A percentile compares a stretch with the other conserved stretches of the same genome.
Evolutionary conservation across 2,888 invertebrate genomes (phyloP).

Genomic region (Agrotis ipsilon): DNA sequence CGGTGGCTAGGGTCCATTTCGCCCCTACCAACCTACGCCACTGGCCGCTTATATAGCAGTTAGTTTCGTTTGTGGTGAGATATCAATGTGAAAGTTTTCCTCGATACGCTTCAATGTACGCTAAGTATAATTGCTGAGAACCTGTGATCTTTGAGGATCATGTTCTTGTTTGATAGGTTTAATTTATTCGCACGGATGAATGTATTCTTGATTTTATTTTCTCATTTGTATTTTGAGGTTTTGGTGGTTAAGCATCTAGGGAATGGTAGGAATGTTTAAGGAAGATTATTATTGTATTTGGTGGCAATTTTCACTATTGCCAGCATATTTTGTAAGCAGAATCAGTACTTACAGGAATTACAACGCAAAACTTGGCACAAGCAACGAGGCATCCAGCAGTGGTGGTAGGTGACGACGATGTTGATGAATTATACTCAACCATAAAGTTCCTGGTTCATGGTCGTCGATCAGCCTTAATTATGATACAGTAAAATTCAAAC

Average conservation of each 20-base stretch:
- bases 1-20: too few species aligned
- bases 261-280: slow-evolving; percentile 76
- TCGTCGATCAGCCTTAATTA: slow-evolving; percentile 8
- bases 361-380: too few species aligned
- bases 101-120: slow-evolving; percentile 49
- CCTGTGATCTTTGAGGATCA: slow-evolving; percentile 52
- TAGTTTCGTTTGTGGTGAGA: slow-evolving; percentile 54
- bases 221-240: slow-evolving; percentile 70
- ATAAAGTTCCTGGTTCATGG: slow-evolving; percentile 8
- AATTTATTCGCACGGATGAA: slow-evolving; percentile 60
- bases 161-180: slow-evolving; percentile 51
- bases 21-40: too few species aligned
- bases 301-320: too few species aligned
- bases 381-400: too few species aligned
- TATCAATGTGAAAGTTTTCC: slow-evolving; percentile 45
- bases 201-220: slow-evolving; percentile 50
- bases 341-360: too few species aligned
- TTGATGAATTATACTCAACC: too few species aligned
- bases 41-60: slow-evolving; percentile 69
- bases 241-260: slow-evolving; percentile 72
- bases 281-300: neutral
- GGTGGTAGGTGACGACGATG: neutral
- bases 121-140: slow-evolving; percentile 41
- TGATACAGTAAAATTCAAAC: neutral
- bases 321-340: too few species aligned